Evolutionary conservation across 2,113 vertebrate species (phyloP), one percentile per base, ranked within the genome.

Genomic region (Pogonocichla stellata): DNA sequence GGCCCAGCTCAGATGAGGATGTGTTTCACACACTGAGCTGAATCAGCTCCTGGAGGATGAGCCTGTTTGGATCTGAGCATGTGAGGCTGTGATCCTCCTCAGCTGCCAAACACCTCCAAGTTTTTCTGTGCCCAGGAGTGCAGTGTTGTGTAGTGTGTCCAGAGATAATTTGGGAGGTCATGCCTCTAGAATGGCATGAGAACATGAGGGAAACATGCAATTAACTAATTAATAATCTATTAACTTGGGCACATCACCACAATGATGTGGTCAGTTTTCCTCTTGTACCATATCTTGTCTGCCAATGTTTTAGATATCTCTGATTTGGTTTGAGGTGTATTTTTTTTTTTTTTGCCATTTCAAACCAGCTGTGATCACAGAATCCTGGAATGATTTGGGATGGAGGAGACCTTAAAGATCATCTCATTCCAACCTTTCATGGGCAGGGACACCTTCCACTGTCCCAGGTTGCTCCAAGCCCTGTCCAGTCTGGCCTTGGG

Each of bases 401-500:
- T 42, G 48, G 14, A 29, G 17, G 22, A 26, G 4, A 48, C 22
- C 2, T 56, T 28, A 14, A 69, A 48, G 19, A 5, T 31, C 14
- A 33, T 36, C 22, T 42, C 12, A 7, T 69, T 56, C 34, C 48
- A 73, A 1, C 17, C 17, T 61, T 0, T 20, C 20, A 16, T 8
- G 54, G 28, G 9, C 40, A 75, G 40, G 47, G 17, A 69, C n/a
- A 62, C 1, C 6, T 90, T 1, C 40, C 34, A 28, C 12, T 2
- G 0, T 13, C 5, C 29, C 22, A 62, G 29, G 25, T 0, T 56
- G 31, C 5, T 56, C 56, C 40, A 47, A 40, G 6, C 2, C 20
- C 17, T 0, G 0, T 31, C 29, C 54, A 75, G 0, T 34, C 29
- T 62, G 54, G 18, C 12, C 71, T 69, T 48, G 40, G 31, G 2